A percentile compares a stretch with the other conserved stretches of the same genome.
Evolutionary conservation across 2,797 vertebrate species (phyloP).

Genomic region (Lepilemur ruficaudatus): DNA sequence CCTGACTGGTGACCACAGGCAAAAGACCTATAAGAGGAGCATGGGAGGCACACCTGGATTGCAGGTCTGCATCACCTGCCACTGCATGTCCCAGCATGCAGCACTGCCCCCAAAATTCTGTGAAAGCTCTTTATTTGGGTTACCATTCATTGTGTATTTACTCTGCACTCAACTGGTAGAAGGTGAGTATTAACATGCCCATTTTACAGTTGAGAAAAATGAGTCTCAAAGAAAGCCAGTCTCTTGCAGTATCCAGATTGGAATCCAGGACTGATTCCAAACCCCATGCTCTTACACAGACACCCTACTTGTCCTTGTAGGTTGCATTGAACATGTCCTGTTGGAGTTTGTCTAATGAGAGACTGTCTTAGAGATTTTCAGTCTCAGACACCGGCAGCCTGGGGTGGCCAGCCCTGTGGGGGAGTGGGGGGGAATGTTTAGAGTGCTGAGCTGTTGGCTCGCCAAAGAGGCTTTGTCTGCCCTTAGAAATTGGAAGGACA

Average conservation of each 20-base stretch:
- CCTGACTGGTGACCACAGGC: background rate
- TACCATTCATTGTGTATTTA: background rate
- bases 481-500: background rate
- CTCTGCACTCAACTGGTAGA: background rate
- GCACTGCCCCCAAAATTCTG: background rate
- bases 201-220: background rate
- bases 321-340: background rate
- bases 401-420: background rate
- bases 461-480: background rate
- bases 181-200: background rate
- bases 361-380: background rate
- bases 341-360: background rate
- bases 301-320: background rate
- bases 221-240: background rate
- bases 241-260: background rate
- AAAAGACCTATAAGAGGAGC: background rate
- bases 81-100: background rate
- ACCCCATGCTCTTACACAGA: background rate
- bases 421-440: background rate
- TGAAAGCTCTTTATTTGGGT: background rate
- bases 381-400: background rate
- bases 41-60: too few species aligned
- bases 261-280: slow-evolving; percentile 3
- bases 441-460: background rate
- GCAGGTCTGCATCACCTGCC: too few species aligned